Percentiles rank a stretch among this genome's conserved stretches.
Conservation (phyloP, 2,888 invertebrate genomes). For the Troides helena region DNA sequence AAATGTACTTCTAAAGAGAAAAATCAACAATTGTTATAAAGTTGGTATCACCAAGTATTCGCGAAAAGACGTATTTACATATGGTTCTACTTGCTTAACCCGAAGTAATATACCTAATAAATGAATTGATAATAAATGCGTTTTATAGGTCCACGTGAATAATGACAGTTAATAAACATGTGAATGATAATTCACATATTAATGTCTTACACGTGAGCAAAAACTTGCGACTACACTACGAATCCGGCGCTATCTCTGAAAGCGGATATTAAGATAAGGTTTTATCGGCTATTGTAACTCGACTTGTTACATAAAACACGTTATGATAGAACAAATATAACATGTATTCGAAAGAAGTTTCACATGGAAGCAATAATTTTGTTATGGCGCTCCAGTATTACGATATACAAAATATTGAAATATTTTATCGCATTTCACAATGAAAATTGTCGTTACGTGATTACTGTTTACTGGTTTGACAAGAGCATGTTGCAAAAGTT, state of each 20-base stretch:
- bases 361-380: conserved; percentile 25
- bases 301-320: conserved; percentile 28
- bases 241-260: conserved; percentile 31
- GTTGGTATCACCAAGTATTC: no score
- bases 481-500: conserved; percentile 18
- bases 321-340: conserved; percentile 18
- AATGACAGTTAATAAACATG: conserved; percentile 20
- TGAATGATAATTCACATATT: conserved; percentile 29
- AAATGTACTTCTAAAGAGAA: no score
- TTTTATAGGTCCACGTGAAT: no score
- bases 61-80: no score
- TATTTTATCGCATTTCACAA: conserved; percentile 27
- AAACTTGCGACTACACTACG: conserved; percentile 22
- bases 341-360: conserved; percentile 24
- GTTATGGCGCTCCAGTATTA: conserved; percentile 19
- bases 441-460: conserved; percentile 20
- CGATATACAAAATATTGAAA: conserved; percentile 24
- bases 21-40: no score
- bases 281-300: conserved; percentile 36
- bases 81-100: no score
- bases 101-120: no score
- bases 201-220: conserved; percentile 30
- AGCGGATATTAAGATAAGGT: conserved; percentile 35
- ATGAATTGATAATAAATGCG: no score
- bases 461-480: conserved; percentile 16